These are phyloP conservation scores for Agapetus fuscipes DNA, from an alignment of 2,888 invertebrate species.

Conservation along the genomic window DNA sequence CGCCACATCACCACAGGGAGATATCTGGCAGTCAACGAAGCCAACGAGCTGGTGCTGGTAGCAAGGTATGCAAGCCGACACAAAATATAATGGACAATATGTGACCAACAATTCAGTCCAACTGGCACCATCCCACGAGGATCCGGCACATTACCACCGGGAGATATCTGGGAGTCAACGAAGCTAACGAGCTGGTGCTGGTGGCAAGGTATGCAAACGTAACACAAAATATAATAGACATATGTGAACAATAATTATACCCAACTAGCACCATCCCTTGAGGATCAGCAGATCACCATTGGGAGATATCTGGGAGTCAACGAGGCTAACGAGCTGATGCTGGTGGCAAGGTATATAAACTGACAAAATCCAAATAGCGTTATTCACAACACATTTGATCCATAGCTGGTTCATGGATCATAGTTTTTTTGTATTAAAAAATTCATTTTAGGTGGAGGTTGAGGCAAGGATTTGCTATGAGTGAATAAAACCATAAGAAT, in stretches of 20 bases:
- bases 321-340: conserved; percentile 81
- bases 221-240: neutral
- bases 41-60: conserved; percentile 80
- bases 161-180: conserved; percentile 88
- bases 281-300: conserved; percentile 96
- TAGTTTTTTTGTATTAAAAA: too few species aligned
- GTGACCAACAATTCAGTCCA: too few species aligned
- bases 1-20: conserved; percentile 95
- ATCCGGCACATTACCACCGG: conserved; percentile 97
- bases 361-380: too few species aligned
- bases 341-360: conserved; percentile 58
- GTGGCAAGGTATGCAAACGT: conserved; percentile 51
- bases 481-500: too few species aligned
- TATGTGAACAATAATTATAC: too few species aligned
- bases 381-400: too few species aligned
- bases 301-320: conserved; percentile 92
- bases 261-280: conserved; percentile 97
- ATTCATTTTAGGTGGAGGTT: too few species aligned
- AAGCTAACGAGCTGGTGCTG: conserved; percentile 81
- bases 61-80: conserved; percentile 44
- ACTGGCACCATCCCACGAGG: conserved; percentile 96
- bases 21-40: conserved; percentile 89
- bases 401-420: too few species aligned
- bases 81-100: too few species aligned
- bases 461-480: too few species aligned